Evolutionary conservation across 2,797 vertebrate genomes (phyloP).

Genomic region (Enteromius thamalakanensis): DNA sequence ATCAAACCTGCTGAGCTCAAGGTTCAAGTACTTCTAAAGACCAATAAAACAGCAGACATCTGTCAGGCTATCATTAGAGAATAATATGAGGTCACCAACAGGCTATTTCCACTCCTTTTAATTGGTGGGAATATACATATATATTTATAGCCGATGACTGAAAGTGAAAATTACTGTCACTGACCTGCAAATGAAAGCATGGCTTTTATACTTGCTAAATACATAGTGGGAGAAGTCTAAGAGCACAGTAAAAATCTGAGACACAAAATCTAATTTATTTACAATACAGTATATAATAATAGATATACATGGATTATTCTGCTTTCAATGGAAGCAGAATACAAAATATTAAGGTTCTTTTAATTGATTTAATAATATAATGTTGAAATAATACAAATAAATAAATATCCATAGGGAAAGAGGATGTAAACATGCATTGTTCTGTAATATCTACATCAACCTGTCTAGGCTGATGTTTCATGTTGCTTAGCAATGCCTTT

Average conservation of each 20-base stretch:
- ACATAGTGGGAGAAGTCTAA: not conserved
- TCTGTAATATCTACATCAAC: not conserved
- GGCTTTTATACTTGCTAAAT: conserved; percentile 10
- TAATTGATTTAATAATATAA: not conserved
- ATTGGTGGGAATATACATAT: conserved; percentile 13
- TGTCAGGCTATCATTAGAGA: conserved; percentile 6
- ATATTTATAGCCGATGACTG: not conserved
- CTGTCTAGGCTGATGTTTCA: conserved; percentile 16
- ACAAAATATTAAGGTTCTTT: not conserved
- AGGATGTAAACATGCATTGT: conserved; percentile 7
- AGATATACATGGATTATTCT: not conserved
- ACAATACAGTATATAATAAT: too few species aligned
- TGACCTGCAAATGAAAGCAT: conserved; percentile 21
- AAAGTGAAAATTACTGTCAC: conserved; percentile 35
- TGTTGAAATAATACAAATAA: not conserved
- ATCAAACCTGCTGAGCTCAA: conserved; percentile 19
- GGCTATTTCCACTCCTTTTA: conserved; percentile 22
- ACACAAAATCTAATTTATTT: not conserved
- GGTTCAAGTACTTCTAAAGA: conserved; percentile 18
- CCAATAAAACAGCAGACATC: conserved; percentile 5
- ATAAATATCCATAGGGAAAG: not conserved
- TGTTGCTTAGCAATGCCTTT: conserved; percentile 10
- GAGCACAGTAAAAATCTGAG: not conserved
- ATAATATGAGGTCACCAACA: conserved; percentile 1
- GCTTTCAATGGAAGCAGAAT: not conserved